These are phyloP conservation scores for Hydrophis major DNA, from an alignment of 2,797 vertebrate genomes.

Conservation along the genomic window DNA sequence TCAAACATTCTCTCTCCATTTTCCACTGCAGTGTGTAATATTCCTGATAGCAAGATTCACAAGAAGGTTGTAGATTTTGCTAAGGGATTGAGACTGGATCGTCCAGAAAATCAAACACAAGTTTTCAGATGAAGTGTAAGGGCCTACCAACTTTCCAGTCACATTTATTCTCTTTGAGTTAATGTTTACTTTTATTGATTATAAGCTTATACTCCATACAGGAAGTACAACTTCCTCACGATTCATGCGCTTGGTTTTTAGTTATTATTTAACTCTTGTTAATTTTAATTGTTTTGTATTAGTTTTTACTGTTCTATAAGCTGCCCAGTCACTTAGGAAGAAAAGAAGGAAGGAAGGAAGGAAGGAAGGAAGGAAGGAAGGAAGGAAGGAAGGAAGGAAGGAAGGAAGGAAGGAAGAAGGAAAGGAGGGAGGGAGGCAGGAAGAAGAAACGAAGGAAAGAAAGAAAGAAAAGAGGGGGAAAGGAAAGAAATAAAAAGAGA, in stretches of 20 bases:
- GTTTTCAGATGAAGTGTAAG: no score
- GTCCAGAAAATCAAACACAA: background rate
- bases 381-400: no score
- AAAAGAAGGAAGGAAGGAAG: no score
- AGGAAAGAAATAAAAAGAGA: no score
- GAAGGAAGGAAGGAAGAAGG: fast-evolving
- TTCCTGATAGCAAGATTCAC: background rate
- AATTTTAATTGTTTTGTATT: background rate
- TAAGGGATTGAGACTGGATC: background rate
- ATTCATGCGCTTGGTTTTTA: background rate
- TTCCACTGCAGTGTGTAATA: background rate
- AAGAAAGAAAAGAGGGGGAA: no score
- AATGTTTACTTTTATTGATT: background rate
- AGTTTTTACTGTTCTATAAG: no score
- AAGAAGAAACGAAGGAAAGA: no score
- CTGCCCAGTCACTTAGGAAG: no score
- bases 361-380: no score
- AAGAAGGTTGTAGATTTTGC: background rate
- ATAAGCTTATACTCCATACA: background rate
- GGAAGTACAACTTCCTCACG: background rate
- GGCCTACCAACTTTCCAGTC: background rate
- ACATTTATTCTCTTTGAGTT: background rate
- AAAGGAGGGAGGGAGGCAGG: no score
- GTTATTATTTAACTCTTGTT: background rate
- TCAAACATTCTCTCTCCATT: background rate